Percentiles rank a stretch among this genome's conserved stretches.
Evolutionary conservation across 1,140 invertebrate species (phyloP).

Genomic region (Drosophila kikkawai): DNA sequence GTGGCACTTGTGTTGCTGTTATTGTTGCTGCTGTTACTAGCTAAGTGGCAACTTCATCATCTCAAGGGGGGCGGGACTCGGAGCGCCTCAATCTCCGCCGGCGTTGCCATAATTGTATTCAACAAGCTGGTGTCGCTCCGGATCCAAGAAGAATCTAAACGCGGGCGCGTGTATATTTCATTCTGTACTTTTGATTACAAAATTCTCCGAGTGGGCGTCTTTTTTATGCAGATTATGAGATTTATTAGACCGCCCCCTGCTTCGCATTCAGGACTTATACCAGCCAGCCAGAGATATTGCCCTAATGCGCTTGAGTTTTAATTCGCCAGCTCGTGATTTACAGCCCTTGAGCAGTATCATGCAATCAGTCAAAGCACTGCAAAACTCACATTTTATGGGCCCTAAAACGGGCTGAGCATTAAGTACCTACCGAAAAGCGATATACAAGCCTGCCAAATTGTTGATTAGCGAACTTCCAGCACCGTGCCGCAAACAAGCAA

Average conservation of each 20-base stretch:
- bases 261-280: conserved; percentile 32
- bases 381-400: conserved; percentile 41
- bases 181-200: conserved; percentile 56
- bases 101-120: conserved; percentile 76
- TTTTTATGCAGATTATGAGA: conserved; percentile 75
- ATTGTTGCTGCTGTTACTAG: conserved; percentile 57
- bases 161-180: conserved; percentile 47
- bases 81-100: conserved; percentile 66
- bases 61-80: conserved; percentile 33
- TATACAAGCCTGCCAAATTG: conserved; percentile 13
- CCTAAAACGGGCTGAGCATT: conserved; percentile 45
- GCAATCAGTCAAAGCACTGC: conserved; percentile 48
- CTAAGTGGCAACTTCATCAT: conserved; percentile 81
- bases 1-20: conserved; percentile 60
- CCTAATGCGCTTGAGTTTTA: conserved; percentile 76
- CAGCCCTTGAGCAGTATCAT: conserved; percentile 22
- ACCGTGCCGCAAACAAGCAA: not conserved
- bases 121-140: conserved; percentile 80
- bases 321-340: conserved; percentile 70
- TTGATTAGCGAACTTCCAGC: conserved; percentile 11
- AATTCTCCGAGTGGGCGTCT: conserved; percentile 28
- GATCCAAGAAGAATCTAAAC: conserved; percentile 43
- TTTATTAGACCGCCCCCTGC: conserved; percentile 63
- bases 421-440: conserved; percentile 29
- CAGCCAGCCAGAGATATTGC: conserved; percentile 48